A percentile compares a stretch with the other conserved stretches of the same genome.
Evolutionary conservation across 2,113 vertebrate genomes (phyloP).

Genomic region (Mustelus asterias): DNA sequence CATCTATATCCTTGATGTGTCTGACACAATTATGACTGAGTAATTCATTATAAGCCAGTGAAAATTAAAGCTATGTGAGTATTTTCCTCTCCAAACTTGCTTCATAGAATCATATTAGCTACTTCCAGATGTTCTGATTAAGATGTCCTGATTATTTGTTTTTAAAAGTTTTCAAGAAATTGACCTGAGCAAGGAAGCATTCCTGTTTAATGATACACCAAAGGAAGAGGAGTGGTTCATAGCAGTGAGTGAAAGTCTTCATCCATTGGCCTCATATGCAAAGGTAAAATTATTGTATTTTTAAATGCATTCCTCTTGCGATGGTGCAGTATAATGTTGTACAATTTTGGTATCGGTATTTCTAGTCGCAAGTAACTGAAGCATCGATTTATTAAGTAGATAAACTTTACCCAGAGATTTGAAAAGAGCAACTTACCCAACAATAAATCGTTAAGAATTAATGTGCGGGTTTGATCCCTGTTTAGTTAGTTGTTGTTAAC

Average conservation of each 20-base stretch:
- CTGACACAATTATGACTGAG: not conserved
- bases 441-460: not conserved
- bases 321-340: not conserved
- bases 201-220: slow-evolving; percentile 92
- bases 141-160: slow-evolving; percentile 40
- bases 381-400: not conserved
- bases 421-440: not conserved
- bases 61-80: not conserved
- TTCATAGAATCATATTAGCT: not conserved
- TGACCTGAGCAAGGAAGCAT: slow-evolving; percentile 93
- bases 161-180: slow-evolving; percentile 87
- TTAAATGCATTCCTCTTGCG: too few species aligned
- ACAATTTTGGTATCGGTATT: not conserved
- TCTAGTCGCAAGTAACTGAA: not conserved
- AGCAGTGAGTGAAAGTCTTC: slow-evolving; percentile 79
- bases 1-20: not conserved
- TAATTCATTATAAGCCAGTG: not conserved
- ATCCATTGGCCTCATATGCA: slow-evolving; percentile 84
- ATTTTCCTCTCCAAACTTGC: not conserved
- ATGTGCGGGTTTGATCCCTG: not conserved
- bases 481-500: not conserved
- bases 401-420: not conserved
- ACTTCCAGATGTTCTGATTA: not conserved
- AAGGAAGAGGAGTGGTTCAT: slow-evolving; percentile 93
- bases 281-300: slow-evolving; percentile 65